Base-by-base conservation (phyloP, 1,140 invertebrate genomes). In the Idris sp. region DNA sequence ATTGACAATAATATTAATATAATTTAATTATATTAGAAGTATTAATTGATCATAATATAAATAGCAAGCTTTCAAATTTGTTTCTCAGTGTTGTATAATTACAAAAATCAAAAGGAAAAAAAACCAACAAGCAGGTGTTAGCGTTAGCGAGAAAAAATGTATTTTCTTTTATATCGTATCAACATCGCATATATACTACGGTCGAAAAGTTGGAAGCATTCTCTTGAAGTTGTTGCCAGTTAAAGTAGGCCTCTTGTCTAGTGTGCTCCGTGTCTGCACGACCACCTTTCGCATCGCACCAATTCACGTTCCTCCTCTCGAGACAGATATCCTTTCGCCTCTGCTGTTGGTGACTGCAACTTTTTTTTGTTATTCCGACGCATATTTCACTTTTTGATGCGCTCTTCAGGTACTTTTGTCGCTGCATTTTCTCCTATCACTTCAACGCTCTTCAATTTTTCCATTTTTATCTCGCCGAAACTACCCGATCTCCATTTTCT, bases 221-320 rank as follows among this genome's bases (percentile, higher is more conserved):
- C n/a, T n/a, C n/a, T n/a, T n/a, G n/a, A n/a, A n/a, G n/a, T n/a
- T n/a, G n/a, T n/a, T n/a, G n/a, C n/a, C n/a, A n/a, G n/a, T n/a
- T n/a, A n/a, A n/a, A n/a, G n/a, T n/a, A n/a, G n/a, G n/a, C 15
- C 44, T 53, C 65, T 69, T 68, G 48, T 67, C 62, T 48, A n/a
- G 4, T 44, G 43, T 28, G 7, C 53, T 33, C 26, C 36, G 43
- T 19, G 54, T 61, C 65, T 69, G 38, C 35, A 43, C 54, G 65
- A 16, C 46, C 54, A 61, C 36, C 53, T 59, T 69, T 43, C 22
- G 43, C 44, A 19, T 38, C 44, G 44, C 44, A 6, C 4, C 28
- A 56, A 56, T 72, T 72, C 58, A 72, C 46, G 51, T 72, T 36
- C 7, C 58, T 53, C 43, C 68, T 72, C 68, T 62, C 51, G 68